phyloP scores from a whole-genome alignment of 2,797 vertebrate species.

The Propithecus perrieri region DNA sequence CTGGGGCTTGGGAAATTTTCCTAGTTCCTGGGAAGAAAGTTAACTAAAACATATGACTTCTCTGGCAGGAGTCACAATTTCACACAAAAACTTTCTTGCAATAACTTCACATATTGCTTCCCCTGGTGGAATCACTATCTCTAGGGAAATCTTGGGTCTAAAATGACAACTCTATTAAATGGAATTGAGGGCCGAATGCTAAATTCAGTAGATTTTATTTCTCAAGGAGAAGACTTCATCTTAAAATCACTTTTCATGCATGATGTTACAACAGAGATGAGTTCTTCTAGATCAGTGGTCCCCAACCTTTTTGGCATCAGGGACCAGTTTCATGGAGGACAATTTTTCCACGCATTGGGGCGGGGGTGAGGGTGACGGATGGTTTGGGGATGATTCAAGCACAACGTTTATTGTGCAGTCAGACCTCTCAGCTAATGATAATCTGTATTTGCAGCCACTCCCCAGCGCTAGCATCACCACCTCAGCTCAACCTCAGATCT shows the following conservation, averaged over 20 bases:
- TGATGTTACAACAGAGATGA: too few relatives aligned
- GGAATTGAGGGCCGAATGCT: conserved; percentile 25
- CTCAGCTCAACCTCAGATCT: too few relatives aligned
- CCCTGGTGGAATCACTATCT: conserved; percentile 43
- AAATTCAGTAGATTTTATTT: conserved; percentile 11
- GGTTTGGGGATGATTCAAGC: too few relatives aligned
- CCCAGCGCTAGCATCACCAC: too few relatives aligned
- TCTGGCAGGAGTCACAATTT: conserved; percentile 69
- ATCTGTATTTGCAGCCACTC: too few relatives aligned
- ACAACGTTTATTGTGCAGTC: too few relatives aligned
- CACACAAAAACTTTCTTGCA: conserved; percentile 68
- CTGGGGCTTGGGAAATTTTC: conserved; percentile 64
- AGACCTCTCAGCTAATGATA: too few relatives aligned
- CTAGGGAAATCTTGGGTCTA: conserved; percentile 41
- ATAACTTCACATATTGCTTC: conserved; percentile 55
- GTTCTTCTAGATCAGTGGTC: too few relatives aligned
- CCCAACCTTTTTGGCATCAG: too few relatives aligned
- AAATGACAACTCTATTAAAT: conserved; percentile 35
- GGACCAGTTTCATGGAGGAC: too few relatives aligned
- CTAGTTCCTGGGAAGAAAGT: conserved; percentile 71
- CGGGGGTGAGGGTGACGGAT: fast-evolving
- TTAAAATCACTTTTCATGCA: too few relatives aligned
- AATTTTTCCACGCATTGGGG: too few relatives aligned
- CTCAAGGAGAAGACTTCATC: neutral
- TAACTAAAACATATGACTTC: conserved; percentile 75